Base-by-base conservation (phyloP, 2,888 invertebrate species). In the Mimas tiliae region DNA sequence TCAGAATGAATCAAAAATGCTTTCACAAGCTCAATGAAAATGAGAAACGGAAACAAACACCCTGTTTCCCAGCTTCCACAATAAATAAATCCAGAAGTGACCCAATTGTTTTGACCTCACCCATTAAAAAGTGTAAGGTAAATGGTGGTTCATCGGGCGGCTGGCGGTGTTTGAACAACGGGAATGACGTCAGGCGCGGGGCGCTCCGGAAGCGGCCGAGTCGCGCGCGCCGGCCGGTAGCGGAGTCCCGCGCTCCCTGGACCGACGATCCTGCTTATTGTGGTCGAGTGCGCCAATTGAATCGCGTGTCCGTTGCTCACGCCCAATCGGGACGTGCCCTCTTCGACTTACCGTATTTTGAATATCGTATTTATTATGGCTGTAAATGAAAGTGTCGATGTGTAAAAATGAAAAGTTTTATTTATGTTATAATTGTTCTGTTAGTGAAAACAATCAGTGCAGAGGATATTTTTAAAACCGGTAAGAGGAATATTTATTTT, bases 101-200 rank as follows among this genome's bases (percentile, higher is more conserved):
- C 91, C 93, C 88, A 93, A 91, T 93, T 93, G 87, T 88, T 90
- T 80, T 81, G 91, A 89, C 93, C 92, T 91, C 88, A 79, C 87
- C 90, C 93, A 93, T 93, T 93, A 93, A 91, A 92, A 93, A 87
- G 83, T 88, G 86, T 90, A 87, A 91, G 91, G 91, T 91, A 90
- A 89, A 87, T 82, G 85, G 80, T 85, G 83, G 45, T 27, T 51
- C 80, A 78, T 77, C 74, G 78, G 78, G 74, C 71, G 77, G 69
- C 68, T 64, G 67, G 73, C 75, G 75, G 75, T 76, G 78, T 80
- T 76, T 69, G 72, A 69, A 42, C 66, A 66, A 53, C 66, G 63
- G 77, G 73, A 70, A 83, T 87, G 87, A 86, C 87, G 87, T 85
- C 81, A 82, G 76, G 67, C 63, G 77, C 75, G 81, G 78, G 85